Evolutionary conservation across 1,140 invertebrate genomes (phyloP), one percentile per base, ranked within the genome.

Genomic region (Bombus difficillimus): DNA sequence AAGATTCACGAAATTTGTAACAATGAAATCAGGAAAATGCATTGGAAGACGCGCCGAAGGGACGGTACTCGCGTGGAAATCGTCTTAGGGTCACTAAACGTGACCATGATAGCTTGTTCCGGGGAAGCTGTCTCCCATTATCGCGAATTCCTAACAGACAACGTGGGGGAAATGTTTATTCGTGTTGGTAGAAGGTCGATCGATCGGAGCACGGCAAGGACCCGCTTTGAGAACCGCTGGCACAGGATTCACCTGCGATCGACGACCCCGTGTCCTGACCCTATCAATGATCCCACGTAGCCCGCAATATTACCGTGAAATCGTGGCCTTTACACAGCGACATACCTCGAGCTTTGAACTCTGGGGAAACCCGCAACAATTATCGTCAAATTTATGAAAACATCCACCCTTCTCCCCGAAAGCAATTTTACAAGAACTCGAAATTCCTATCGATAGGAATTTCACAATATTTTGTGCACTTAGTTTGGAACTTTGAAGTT

Each of bases 231-330:
- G 89, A 90, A 83, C 89, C 89, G 10, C 89, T 90, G 89, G 66
- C 81, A 34, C 86, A 90, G 89, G 86, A 90, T 81, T 90, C 88
- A 90, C 89, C 86, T 90, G 89, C 88, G 89, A 90, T 82, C 89
- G 83, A 90, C 89, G 89, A 90, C 89, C 89, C 76, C 88, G 80
- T 81, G 89, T 89, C 82, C 89, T 84, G 89, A 86, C 86, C 89
- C 87, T 90, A 78, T 86, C 86, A 90, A 88, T 84, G 89, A 88
- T 90, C 88, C 80, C 84, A 75, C 72, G 68, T 71, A 81, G 41
- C 22, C 57, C 68, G 62, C 25, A 59, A 74, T 39, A 81, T 85
- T 81, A 53, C 79, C 84, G 34, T 74, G 78, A 81, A 75, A 80
- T 85, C 84, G 78, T 59, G n/a, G 32, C 43, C 41, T 43, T 81